Base-by-base conservation (phyloP, 2,113 vertebrate species). In the Planiliza haematocheilus region DNA sequence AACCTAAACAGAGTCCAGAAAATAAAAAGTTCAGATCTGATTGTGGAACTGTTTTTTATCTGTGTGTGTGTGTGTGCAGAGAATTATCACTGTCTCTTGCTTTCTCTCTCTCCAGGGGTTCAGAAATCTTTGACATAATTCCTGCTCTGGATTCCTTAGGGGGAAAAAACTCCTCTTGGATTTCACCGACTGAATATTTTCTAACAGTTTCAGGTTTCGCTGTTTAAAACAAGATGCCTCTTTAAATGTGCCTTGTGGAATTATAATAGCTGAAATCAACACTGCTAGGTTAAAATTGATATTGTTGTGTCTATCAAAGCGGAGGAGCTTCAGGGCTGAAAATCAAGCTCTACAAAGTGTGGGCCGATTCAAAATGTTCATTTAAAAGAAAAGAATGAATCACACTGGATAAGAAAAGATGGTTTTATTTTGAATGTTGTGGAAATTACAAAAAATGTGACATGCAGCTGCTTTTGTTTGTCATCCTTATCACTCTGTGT, bases 101-200 rank as follows among this genome's bases (percentile, higher is more conserved):
- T n/a, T 42, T 36, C 39, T 8, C 20, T 24, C 21, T 41, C 81
- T 24, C 18, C 74, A 24, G 77, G 60, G 60, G 64, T 51, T 46
- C 13, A 8, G 38, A 60, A 81, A 79, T 70, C 78, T 53, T 62
- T 6, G 3, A 49, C 66, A 79, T 55, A 76, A 76, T 83, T 85
- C 77, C 67, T 48, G 24, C 50, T 50, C 14, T 17, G 43, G 70
- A 77, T 77, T 70, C 69, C 68, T 4, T 37, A n/a, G n/a, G 20
- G 17, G n/a, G 17, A 42, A 13, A 50, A 34, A 21, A 53, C 38
- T 55, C 46, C 18, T 74, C 78, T 87, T 24, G 0, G 45, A n/a
- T 79, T 81, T 56, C 70, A 68, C 24, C 4, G 59, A 37, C n/a
- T n/a, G 41, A 64, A 71, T 39, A 34, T 61, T 62, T 78, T 64